Base-by-base conservation (phyloP, 2,113 vertebrate genomes). In the Crotophaga sulcirostris region DNA sequence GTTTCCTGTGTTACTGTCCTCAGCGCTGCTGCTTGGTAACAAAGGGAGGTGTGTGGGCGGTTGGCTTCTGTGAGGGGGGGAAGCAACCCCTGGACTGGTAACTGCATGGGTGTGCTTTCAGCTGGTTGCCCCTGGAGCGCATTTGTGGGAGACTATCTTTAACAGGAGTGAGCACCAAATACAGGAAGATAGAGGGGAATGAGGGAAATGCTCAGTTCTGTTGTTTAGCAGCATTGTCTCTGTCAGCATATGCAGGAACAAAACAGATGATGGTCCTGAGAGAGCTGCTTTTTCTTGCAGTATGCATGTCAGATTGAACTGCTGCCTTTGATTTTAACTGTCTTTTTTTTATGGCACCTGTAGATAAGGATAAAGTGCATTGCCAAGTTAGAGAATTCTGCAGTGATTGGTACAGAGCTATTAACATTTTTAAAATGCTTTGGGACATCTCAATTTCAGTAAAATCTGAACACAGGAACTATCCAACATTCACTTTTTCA, bases 21-120 rank as follows among this genome's bases (percentile, higher is more conserved):
- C 26, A 36, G 47, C 34, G 3, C 19, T 38, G 24, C 56, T 47
- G 38, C 56, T 55, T 25, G 49, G 38, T 82, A 20, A 36, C 38
- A 19, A 59, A 74, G 17, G 44, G 33, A 20, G 33, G 17, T 63
- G 11, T 0, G 0, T 34, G 38, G 75, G 38, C 3, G 4, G 52
- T 38, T 67, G 70, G 33, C 24, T 60, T 42, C 24, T n/a, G 11
- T 33, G 29, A 2, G 0, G 29, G 44, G 68, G 19, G 40, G 13
- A 77, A 52, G 63, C 40, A 69, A 44, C 7, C 38, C 28, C 24
- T 62, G 16, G 45, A 3, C 18, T 19, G 42, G 56, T 47, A 42
- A 18, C 36, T 34, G 9, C 11, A 2, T 44, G 31, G 6, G 2
- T 56, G 34, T 38, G 20, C 36, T 90, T 67, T 33, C 38, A 64